A percentile compares a stretch with the other conserved stretches of the same genome.
Conservation (phyloP, 2,797 vertebrate species). For the Coregonus ussuriensis region DNA sequence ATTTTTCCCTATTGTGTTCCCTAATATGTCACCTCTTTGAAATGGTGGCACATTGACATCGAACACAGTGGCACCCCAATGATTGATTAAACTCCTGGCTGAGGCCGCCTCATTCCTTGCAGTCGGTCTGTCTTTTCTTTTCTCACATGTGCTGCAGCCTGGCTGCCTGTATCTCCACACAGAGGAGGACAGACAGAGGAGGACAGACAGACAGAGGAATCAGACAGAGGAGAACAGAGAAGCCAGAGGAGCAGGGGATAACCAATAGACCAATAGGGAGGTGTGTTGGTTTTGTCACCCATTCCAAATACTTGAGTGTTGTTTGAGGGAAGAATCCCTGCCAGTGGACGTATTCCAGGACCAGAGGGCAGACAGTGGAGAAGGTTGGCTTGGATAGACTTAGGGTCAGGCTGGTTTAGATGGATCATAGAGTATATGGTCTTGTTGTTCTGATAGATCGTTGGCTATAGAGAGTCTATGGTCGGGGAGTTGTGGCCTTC, state of each 20-base stretch:
- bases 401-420: conserved; percentile 40
- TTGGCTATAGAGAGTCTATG: conserved; percentile 19
- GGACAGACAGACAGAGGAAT: conserved; percentile 16
- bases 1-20: conserved; percentile 48
- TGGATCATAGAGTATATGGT: not conserved
- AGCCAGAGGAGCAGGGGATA: conserved; percentile 64
- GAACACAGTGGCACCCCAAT: conserved; percentile 59
- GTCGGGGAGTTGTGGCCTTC: not conserved
- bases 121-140: conserved; percentile 19
- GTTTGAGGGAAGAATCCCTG: conserved; percentile 52
- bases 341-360: conserved; percentile 62
- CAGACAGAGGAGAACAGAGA: conserved; percentile 49
- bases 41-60: conserved; percentile 60
- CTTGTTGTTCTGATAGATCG: conserved; percentile 24
- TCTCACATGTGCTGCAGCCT: too few relatives aligned
- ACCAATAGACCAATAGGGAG: conserved; percentile 55
- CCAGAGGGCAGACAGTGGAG: conserved; percentile 43
- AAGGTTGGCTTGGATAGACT: conserved; percentile 47
- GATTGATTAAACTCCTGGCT: conserved; percentile 61
- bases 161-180: conserved; percentile 23
- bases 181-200: not conserved
- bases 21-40: conserved; percentile 62
- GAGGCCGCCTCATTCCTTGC: conserved; percentile 47
- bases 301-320: conserved; percentile 68
- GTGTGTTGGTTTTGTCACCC: conserved; percentile 64